phyloP scores from a whole-genome alignment of 2,888 invertebrate species.

The Pseudolycoriella hygida region DNA sequence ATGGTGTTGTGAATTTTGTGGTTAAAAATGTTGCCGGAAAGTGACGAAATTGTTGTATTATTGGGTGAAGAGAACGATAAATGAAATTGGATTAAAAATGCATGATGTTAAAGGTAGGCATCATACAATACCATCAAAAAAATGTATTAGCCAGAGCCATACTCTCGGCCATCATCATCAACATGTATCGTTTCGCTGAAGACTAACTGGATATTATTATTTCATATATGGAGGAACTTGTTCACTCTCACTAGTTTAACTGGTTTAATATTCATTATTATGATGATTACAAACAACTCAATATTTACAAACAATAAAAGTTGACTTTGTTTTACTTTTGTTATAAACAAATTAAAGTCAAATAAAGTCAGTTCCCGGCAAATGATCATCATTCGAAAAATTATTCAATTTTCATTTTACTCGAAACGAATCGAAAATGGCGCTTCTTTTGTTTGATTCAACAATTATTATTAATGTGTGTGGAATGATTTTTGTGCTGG shows the following conservation, averaged over 20 bases:
- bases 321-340: too few species aligned
- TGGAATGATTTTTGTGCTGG: too few species aligned
- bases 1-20: background rate
- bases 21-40: background rate
- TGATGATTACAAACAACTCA: background rate
- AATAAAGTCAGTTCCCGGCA: too few species aligned
- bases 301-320: background rate
- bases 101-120: background rate
- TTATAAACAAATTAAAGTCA: too few species aligned
- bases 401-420: too few species aligned
- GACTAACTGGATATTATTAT: background rate
- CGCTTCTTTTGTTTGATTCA: too few species aligned
- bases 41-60: background rate
- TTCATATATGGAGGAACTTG: background rate
- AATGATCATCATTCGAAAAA: too few species aligned
- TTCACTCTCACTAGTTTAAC: constrained; percentile 3
- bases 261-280: constrained; percentile 1
- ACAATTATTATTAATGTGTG: too few species aligned
- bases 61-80: too few species aligned
- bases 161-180: background rate
- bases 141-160: too few species aligned
- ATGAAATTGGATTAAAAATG: too few species aligned
- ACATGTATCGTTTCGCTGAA: background rate
- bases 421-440: too few species aligned
- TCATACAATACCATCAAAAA: background rate